These are phyloP conservation scores for Peromyscus eremicus DNA, from an alignment of 2,797 vertebrate species.

Conservation along the genomic window DNA sequence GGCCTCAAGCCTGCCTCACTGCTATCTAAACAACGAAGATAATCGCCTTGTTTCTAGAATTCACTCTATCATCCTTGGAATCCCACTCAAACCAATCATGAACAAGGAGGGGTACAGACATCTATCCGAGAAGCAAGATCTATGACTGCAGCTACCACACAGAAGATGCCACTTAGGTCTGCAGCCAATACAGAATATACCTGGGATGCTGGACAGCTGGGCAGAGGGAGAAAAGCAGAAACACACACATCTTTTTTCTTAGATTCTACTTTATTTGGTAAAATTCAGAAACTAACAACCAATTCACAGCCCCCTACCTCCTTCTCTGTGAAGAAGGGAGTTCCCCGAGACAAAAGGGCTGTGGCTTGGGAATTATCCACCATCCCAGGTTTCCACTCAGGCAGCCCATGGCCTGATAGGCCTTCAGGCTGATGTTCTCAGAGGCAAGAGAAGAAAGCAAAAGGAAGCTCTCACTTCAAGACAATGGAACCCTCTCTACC, in stretches of 20 bases:
- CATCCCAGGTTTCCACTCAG: constrained; percentile 35
- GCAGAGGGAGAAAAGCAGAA: neutral
- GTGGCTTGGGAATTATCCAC: constrained; percentile 44
- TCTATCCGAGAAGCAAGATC: neutral
- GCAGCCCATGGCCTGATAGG: constrained; percentile 36
- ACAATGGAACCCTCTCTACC: constrained; percentile 50
- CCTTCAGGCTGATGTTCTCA: constrained; percentile 47
- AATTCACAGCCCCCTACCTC: constrained; percentile 72
- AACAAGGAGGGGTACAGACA: neutral
- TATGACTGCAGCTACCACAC: neutral
- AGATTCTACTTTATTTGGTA: constrained; percentile 91
- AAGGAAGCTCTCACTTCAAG: constrained; percentile 76
- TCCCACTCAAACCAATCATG: neutral
- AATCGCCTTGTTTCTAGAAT: neutral
- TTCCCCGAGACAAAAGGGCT: constrained; percentile 66
- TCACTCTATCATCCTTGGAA: neutral
- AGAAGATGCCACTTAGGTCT: neutral
- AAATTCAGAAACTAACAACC: constrained; percentile 86
- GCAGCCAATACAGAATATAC: neutral
- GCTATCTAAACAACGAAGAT: neutral
- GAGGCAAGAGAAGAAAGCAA: constrained; percentile 71
- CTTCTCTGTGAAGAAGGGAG: constrained; percentile 76
- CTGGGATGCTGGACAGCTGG: neutral
- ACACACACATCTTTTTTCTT: constrained; percentile 73
- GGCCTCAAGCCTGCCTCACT: neutral